Evolutionary conservation across 2,888 invertebrate genomes (phyloP).

Genomic region (Chrysomela aeneicollis): DNA sequence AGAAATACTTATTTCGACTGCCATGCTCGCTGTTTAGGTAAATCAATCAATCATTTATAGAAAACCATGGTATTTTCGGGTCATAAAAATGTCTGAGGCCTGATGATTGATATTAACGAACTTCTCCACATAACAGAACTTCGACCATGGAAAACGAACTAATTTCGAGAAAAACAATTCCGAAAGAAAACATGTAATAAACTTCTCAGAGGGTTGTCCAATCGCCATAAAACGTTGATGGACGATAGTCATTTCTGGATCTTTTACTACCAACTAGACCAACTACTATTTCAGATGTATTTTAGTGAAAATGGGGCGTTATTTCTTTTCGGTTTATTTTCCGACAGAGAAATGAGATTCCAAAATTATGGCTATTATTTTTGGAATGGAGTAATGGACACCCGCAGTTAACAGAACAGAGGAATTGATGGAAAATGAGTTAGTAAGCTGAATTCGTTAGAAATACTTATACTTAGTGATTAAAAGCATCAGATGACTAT

Average conservation of each 20-base stretch:
- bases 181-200: slow-evolving; percentile 49
- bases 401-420: background rate
- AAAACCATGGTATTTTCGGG: too few species aligned
- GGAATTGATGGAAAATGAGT: too few species aligned
- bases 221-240: slow-evolving; percentile 53
- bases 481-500: too few species aligned
- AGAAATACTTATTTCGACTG: too few species aligned
- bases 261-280: slow-evolving; percentile 50
- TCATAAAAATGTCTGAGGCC: background rate
- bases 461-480: too few species aligned
- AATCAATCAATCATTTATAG: too few species aligned
- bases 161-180: slow-evolving; percentile 48
- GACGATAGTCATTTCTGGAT: slow-evolving; percentile 51
- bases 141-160: slow-evolving; percentile 37
- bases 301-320: slow-evolving; percentile 25
- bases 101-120: slow-evolving; percentile 6
- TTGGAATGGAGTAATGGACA: background rate
- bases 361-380: background rate
- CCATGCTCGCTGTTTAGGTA: too few species aligned
- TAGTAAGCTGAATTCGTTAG: too few species aligned
- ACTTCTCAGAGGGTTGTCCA: slow-evolving; percentile 51
- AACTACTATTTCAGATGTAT: slow-evolving; percentile 40
- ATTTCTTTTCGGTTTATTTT: slow-evolving; percentile 9
- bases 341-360: slow-evolving; percentile 8
- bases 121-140: slow-evolving; percentile 25